Percentiles rank a stretch among this genome's conserved stretches.
Evolutionary conservation across 1,140 invertebrate genomes (phyloP).

Genomic region (Drosophila sp.): DNA sequence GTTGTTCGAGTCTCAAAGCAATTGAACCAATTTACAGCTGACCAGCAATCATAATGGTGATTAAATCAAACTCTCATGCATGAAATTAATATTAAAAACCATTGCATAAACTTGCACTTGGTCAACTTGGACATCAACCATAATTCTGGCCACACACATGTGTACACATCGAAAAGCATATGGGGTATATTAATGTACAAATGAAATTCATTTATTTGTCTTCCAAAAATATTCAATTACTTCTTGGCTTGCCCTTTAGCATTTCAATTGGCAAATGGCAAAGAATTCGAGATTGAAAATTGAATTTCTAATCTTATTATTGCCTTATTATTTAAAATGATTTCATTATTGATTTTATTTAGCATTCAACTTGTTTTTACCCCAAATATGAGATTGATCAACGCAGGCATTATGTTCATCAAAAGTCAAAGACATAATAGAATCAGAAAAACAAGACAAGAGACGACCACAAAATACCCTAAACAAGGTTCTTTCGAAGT

Average conservation of each 20-base stretch:
- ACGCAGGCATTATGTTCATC: background rate
- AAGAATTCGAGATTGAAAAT: background rate
- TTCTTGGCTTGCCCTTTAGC: background rate
- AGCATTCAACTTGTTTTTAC: background rate
- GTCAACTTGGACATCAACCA: background rate
- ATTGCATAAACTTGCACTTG: background rate
- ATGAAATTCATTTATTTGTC: constrained; percentile 3
- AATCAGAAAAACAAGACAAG: too few species aligned
- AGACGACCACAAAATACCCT: background rate
- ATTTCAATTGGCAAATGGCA: background rate
- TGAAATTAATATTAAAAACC: background rate
- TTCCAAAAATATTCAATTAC: background rate
- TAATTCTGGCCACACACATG: background rate
- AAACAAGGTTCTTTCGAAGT: too few species aligned
- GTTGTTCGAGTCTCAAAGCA: background rate
- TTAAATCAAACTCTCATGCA: constrained; percentile 10
- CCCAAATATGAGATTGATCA: background rate
- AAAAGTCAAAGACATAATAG: background rate
- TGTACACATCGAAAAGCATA: background rate
- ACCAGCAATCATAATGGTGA: constrained; percentile 4
- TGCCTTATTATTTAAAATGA: background rate
- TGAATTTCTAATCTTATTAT: background rate
- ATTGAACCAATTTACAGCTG: background rate
- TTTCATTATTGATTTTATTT: background rate
- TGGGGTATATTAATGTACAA: background rate